phyloP scores from a whole-genome alignment of 2,113 vertebrate genomes.

The Bos javanicus region DNA sequence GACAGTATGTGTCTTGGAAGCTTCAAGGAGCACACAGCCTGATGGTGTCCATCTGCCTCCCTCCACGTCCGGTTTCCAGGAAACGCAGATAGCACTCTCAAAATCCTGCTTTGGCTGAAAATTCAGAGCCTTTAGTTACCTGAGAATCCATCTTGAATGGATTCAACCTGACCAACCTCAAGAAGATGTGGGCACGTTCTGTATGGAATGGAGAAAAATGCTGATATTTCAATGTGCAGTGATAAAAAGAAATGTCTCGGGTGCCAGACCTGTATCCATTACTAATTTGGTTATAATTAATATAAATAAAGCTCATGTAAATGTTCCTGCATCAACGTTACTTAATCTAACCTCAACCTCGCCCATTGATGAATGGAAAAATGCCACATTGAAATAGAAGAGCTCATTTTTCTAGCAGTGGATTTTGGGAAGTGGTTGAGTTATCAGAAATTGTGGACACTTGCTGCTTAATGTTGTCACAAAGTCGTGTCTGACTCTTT shows the following conservation, averaged over 20 bases:
- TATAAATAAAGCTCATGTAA: too few species aligned
- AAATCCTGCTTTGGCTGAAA: constrained; percentile 43
- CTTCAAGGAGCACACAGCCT: constrained; percentile 71
- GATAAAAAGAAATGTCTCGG: not conserved
- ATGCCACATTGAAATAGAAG: not conserved
- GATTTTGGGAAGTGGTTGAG: not conserved
- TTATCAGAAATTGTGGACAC: not conserved
- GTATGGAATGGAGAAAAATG: not conserved
- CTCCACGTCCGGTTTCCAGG: constrained; percentile 68
- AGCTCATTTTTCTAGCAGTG: not conserved
- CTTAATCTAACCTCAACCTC: not conserved
- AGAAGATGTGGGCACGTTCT: not conserved
- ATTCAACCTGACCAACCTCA: not conserved
- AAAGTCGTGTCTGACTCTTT: not conserved
- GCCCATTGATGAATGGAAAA: not conserved
- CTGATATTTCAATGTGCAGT: not conserved
- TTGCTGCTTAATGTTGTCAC: not conserved
- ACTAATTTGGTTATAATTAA: too few species aligned
- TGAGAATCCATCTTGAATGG: not conserved
- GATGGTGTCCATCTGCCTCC: constrained; percentile 74
- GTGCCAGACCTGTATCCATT: not conserved
- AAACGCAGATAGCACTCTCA: constrained; percentile 74
- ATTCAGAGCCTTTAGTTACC: not conserved
- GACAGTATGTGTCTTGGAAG: constrained; percentile 66
- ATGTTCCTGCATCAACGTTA: fast-evolving